phyloP scores from a whole-genome alignment of 2,797 vertebrate genomes.

The Takifugu ocellatus region DNA sequence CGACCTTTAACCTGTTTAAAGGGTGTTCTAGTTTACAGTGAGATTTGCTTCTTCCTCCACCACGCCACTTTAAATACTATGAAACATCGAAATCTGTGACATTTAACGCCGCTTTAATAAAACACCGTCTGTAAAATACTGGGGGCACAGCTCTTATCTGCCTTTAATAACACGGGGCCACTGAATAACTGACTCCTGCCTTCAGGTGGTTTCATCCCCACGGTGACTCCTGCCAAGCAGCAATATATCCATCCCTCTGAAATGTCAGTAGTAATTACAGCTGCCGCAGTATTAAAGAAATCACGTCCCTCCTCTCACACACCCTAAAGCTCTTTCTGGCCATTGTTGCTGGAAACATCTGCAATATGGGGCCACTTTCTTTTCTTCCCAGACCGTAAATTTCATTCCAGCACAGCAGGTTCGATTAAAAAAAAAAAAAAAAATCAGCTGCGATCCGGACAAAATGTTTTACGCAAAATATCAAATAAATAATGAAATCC shows the following conservation, averaged over 20 bases:
- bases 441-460: too few species aligned
- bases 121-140: constrained; percentile 8
- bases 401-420: too few species aligned
- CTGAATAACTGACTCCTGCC: constrained; percentile 29
- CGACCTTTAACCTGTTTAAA: too few species aligned
- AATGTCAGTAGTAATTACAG: constrained; percentile 68
- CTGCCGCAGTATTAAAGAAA: constrained; percentile 51
- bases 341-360: constrained; percentile 8
- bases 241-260: constrained; percentile 54
- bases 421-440: too few species aligned
- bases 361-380: background rate
- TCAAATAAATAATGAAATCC: too few species aligned
- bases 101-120: constrained; percentile 5
- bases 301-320: constrained; percentile 1
- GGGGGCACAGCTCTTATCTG: background rate
- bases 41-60: background rate
- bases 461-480: too few species aligned
- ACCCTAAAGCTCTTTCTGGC: constrained; percentile 9
- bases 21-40: background rate
- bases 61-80: background rate
- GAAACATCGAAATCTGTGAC: background rate
- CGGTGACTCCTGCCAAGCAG: constrained; percentile 48
- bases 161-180: constrained; percentile 40
- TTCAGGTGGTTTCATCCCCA: constrained; percentile 43
- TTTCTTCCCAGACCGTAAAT: too few species aligned